Base-by-base conservation (phyloP, 2,113 vertebrate genomes). In the Aldabrachelys gigantea region DNA sequence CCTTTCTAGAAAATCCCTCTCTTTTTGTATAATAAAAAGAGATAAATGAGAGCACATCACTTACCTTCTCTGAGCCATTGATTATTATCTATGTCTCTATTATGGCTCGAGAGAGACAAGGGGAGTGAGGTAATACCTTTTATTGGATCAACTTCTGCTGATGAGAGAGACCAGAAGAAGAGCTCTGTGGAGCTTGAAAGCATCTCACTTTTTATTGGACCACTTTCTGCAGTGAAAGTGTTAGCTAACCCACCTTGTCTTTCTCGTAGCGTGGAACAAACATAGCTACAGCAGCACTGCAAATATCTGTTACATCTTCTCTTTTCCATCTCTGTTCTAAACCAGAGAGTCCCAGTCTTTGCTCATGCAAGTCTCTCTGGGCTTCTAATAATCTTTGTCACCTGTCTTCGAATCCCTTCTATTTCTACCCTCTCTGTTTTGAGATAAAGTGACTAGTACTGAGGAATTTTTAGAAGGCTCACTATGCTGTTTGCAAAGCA, bases 401-500 rank as follows among this genome's bases (percentile, higher is more conserved):
- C 25, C n/a, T 89, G 1, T 87, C 93, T 87, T 53, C 80, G 84
- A 52, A 94, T 8, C 6, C 72, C 4, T 81, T 82, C 10, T 54
- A 9, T 91, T 53, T 76, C 47, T 87, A 13, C 75, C 29, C 3
- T 83, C 5, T 89, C 41, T 84, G 41, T 59, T 88, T 78, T 62
- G 59, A 6, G 35, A 5, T 89, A 25, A 75, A 88, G 4, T 0
- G 7, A n/a, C 17, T 44, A 16, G 62, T 84, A 65, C 0, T 3
- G 41, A 89, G 79, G 56, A 50, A 90, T 57, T 44, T 89, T 95
- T 1, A 21, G 62, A 56, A 92, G 82, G 79, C 6, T 5, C 59
- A 24, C n/a, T 21, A 81, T 91, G 65, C 92, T 82, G 49, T 92
- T 91, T 93, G 49, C 86, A 25, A 17, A 89, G 72, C 80, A 85